A percentile compares a stretch with the other conserved stretches of the same genome.
These are phyloP conservation scores for Aleiodes testaceus DNA, from an alignment of 2,888 invertebrate species.

Conservation along the genomic window DNA sequence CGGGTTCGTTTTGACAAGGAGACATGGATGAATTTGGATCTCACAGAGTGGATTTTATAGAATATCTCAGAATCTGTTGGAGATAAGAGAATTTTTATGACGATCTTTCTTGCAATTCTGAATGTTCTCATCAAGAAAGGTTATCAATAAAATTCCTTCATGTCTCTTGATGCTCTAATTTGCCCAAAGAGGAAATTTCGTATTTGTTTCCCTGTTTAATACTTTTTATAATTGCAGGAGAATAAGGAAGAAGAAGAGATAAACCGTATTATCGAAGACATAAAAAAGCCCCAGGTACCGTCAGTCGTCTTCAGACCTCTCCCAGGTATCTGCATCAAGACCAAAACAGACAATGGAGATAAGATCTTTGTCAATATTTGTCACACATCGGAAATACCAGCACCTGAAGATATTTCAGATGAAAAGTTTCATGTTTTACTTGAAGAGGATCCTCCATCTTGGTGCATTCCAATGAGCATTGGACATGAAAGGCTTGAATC, in stretches of 20 bases:
- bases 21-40: too few species aligned
- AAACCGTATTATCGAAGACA: slow-evolving; percentile 75
- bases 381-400: slow-evolving; percentile 83
- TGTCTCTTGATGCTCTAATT: too few species aligned
- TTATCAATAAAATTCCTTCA: too few species aligned
- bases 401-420: slow-evolving; percentile 81
- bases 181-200: neutral
- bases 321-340: slow-evolving; percentile 87
- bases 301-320: slow-evolving; percentile 80
- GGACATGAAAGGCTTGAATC: slow-evolving; percentile 85
- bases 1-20: too few species aligned
- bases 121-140: too few species aligned
- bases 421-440: slow-evolving; percentile 62
- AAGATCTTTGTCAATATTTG: slow-evolving; percentile 93
- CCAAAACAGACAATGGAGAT: slow-evolving; percentile 77
- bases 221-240: slow-evolving; percentile 69
- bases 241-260: slow-evolving; percentile 77
- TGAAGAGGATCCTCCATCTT: slow-evolving; percentile 82
- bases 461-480: slow-evolving; percentile 92
- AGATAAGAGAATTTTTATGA: too few species aligned
- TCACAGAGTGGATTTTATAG: too few species aligned
- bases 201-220: too few species aligned
- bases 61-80: too few species aligned
- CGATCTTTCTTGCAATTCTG: too few species aligned
- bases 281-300: slow-evolving; percentile 73